These are phyloP conservation scores for Eueremaeus valkanovi DNA, from an alignment of 2,888 invertebrate genomes.

Conservation along the genomic window DNA sequence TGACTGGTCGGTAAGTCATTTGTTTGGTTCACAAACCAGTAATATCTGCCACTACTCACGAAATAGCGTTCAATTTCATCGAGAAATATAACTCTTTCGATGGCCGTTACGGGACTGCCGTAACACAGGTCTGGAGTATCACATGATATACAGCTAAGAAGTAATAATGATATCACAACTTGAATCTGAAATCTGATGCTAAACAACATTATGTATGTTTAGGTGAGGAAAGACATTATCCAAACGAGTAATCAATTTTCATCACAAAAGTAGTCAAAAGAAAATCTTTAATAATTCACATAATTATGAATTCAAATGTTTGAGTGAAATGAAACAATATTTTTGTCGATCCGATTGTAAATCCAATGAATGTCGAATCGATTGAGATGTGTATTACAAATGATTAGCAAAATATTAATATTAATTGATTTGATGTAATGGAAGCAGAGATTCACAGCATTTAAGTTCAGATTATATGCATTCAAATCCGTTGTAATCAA, in stretches of 20 bases:
- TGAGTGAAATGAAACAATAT: no score
- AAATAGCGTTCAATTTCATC: constrained; percentile 36
- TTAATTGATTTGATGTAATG: no score
- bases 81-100: constrained; percentile 23
- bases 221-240: neutral
- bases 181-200: neutral
- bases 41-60: constrained; percentile 22
- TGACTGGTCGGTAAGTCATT: constrained; percentile 26
- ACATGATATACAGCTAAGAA: neutral
- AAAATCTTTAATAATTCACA: no score
- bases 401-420: no score
- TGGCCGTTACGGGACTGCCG: constrained; percentile 20
- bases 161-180: constrained; percentile 20
- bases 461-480: no score
- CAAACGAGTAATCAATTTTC: neutral
- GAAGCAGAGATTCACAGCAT: no score
- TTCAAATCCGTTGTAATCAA: no score
- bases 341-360: no score
- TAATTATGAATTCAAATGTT: no score
- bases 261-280: no score
- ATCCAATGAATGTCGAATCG: no score
- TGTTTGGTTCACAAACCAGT: constrained; percentile 37
- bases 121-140: constrained; percentile 17
- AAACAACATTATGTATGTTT: neutral
- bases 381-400: no score